Evolutionary conservation across 2,113 vertebrate species (phyloP).

Genomic region (Pongo abelii): DNA sequence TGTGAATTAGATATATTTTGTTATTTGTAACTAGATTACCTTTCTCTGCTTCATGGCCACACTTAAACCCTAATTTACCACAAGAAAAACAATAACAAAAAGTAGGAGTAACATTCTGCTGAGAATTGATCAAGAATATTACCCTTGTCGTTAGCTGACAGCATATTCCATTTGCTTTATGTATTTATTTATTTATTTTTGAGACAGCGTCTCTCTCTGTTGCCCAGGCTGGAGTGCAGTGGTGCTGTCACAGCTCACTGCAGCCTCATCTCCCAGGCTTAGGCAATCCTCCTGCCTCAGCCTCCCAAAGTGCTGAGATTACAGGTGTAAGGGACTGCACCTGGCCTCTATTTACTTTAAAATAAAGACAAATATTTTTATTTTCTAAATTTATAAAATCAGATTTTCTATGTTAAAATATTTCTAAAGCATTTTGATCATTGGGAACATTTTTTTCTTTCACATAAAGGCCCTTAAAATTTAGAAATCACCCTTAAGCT

Average conservation of each 20-base stretch:
- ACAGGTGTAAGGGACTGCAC: too few species aligned
- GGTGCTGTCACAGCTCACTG: too few species aligned
- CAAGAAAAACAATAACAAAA: neutral
- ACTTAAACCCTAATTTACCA: neutral
- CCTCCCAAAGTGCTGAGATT: too few species aligned
- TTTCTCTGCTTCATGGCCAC: neutral
- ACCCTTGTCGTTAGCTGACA: neutral
- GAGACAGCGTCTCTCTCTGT: too few species aligned
- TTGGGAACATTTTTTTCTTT: neutral
- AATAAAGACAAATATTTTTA: neutral
- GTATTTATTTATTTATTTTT: too few species aligned
- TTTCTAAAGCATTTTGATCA: constrained; percentile 15
- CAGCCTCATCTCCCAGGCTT: too few species aligned
- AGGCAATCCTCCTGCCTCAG: too few species aligned
- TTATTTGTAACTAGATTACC: neutral
- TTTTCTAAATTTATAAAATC: neutral
- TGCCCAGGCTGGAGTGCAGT: too few species aligned
- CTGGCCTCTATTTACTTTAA: neutral
- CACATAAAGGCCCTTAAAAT: neutral
- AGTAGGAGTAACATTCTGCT: neutral
- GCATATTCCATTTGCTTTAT: neutral
- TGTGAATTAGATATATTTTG: neutral
- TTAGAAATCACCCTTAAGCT: neutral
- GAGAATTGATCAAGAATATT: neutral
- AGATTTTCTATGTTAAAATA: neutral